Evolutionary conservation across 2,888 invertebrate genomes (phyloP).

Genomic region (Drosophila peninsularis): DNA sequence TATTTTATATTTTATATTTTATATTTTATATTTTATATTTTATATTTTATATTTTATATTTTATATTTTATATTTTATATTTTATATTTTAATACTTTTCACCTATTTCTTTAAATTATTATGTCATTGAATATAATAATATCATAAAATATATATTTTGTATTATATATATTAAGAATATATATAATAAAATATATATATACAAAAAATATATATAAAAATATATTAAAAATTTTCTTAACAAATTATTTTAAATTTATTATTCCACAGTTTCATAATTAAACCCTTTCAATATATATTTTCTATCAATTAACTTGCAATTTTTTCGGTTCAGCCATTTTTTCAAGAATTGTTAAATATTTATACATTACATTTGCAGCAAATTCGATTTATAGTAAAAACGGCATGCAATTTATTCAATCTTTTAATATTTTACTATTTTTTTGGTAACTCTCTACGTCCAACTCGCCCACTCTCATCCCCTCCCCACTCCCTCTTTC

Average conservation of each 20-base stretch:
- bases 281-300: neutral
- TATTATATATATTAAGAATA: no score
- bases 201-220: no score
- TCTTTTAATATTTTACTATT: neutral
- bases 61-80: no score
- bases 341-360: neutral
- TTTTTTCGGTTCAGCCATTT: neutral
- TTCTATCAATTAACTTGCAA: neutral
- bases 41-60: no score
- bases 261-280: neutral
- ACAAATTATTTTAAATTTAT: neutral
- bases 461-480: neutral
- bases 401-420: neutral
- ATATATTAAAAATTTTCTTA: neutral
- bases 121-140: no score
- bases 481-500: neutral
- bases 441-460: neutral
- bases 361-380: neutral
- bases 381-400: conserved; percentile 4
- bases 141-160: no score
- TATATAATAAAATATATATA: no score
- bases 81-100: no score
- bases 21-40: neutral
- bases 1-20: no score
- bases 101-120: neutral